Evolutionary conservation across 2,888 invertebrate species (phyloP).

Genomic region (Geophilus truncorum): DNA sequence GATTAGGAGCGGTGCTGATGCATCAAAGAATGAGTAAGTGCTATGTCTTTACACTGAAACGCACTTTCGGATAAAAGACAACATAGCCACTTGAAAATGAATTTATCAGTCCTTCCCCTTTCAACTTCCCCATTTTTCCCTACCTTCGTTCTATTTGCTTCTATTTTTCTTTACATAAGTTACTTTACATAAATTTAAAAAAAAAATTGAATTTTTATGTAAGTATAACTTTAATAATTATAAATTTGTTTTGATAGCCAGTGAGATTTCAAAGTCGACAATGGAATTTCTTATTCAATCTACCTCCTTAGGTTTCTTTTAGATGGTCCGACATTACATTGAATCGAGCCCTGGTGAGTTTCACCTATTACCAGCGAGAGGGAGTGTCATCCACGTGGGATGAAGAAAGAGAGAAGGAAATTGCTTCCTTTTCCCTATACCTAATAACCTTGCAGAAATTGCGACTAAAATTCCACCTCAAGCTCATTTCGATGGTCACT

Average conservation of each 20-base stretch:
- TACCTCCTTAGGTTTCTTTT: not conserved
- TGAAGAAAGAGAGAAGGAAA: not conserved
- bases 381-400: not conserved
- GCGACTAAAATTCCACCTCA: not conserved
- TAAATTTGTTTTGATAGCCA: too few relatives aligned
- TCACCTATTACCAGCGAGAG: not conserved
- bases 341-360: not conserved
- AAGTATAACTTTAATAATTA: not conserved
- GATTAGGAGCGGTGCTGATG: not conserved
- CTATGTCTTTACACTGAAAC: constrained; percentile 7
- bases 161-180: too few relatives aligned
- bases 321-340: not conserved
- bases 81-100: constrained; percentile 18
- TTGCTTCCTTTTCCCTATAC: not conserved
- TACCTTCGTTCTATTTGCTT: too few relatives aligned
- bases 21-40: constrained; percentile 12
- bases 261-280: too few relatives aligned
- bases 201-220: not conserved
- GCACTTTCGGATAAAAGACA: constrained; percentile 14
- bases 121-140: not conserved
- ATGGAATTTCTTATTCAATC: not conserved
- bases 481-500: not conserved
- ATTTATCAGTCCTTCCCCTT: not conserved
- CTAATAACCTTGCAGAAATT: not conserved
- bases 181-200: not conserved